Conservation (phyloP, 2,113 vertebrate genomes). For the Tenrec ecaudatus region DNA sequence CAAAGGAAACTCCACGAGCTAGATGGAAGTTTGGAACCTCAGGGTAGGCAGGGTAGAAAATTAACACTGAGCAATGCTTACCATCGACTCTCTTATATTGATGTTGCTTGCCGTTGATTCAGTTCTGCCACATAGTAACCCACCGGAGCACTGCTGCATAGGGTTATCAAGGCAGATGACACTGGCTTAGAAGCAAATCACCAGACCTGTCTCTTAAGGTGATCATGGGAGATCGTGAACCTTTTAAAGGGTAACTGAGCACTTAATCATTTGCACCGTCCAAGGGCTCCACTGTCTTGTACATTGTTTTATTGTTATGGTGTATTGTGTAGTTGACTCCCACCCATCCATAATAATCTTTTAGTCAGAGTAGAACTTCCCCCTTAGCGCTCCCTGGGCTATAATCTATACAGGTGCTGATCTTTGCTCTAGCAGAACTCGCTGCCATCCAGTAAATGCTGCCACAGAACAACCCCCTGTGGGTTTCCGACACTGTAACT, state of each 20-base stretch:
- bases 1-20: background rate
- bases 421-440: background rate
- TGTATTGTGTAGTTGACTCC: background rate
- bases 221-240: background rate
- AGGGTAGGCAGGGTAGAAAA: constrained; percentile 9
- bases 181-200: background rate
- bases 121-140: background rate
- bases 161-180: too few species aligned
- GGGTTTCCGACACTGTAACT: too few species aligned
- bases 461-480: too few species aligned
- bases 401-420: background rate
- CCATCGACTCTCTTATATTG: background rate
- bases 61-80: background rate
- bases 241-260: background rate
- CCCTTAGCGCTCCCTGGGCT: background rate
- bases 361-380: background rate
- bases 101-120: background rate
- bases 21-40: background rate
- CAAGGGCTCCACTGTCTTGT: background rate
- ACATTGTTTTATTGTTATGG: background rate
- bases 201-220: background rate
- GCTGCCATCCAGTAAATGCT: too few species aligned
- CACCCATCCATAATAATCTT: background rate
- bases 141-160: background rate
- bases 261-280: background rate